These are phyloP conservation scores for Bombyx mori DNA, from an alignment of 1,140 invertebrate species.

Conservation along the genomic window ASM3026992v2 NC_085128.1:786001-786500, in stretches of 20 bases:
- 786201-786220: slow-evolving; percentile 45
- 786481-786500: too few species aligned
- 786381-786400: slow-evolving; percentile 45
- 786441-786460: too few species aligned
- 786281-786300: slow-evolving; percentile 35
- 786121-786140: slow-evolving; percentile 52
- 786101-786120: slow-evolving; percentile 21
- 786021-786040: not conserved
- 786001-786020: not conserved
- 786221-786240: slow-evolving; percentile 46
- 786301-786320: slow-evolving; percentile 47
- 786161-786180: slow-evolving; percentile 49
- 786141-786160: slow-evolving; percentile 33
- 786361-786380: slow-evolving; percentile 56
- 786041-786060: not conserved
- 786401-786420: not conserved
- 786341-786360: slow-evolving; percentile 38
- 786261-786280: slow-evolving; percentile 25
- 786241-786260: slow-evolving; percentile 33
- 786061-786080: not conserved
- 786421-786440: too few species aligned
- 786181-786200: slow-evolving; percentile 46
- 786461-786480: too few species aligned
- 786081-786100: not conserved
- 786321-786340: slow-evolving; percentile 26